Percentiles rank a stretch among this genome's conserved stretches.
These are phyloP conservation scores for Terebella lapidaria DNA, from an alignment of 2,888 invertebrate genomes.

Conservation along the genomic window DNA sequence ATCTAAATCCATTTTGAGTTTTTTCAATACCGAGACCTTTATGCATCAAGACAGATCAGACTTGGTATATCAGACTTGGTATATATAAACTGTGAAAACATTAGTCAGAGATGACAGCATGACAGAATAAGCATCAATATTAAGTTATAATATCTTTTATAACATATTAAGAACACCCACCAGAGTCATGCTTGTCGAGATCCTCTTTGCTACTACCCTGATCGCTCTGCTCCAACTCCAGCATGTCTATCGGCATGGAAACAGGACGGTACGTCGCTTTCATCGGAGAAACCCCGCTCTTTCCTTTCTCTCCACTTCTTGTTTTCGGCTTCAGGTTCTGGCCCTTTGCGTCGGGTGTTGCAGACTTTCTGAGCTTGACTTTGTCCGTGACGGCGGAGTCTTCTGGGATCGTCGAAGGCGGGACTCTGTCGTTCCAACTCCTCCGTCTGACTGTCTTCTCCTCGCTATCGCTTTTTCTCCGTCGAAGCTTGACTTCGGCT, in stretches of 20 bases:
- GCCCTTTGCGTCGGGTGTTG: background rate
- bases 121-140: too few relatives aligned
- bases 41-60: too few relatives aligned
- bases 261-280: slow-evolving; percentile 27
- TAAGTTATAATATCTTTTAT: too few relatives aligned
- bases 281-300: slow-evolving; percentile 17
- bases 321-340: background rate
- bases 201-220: background rate
- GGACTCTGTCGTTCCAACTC: background rate
- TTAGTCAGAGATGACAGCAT: too few relatives aligned
- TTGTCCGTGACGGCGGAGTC: background rate
- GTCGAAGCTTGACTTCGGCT: background rate
- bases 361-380: slow-evolving; percentile 27
- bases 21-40: too few relatives aligned
- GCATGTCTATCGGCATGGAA: slow-evolving; percentile 17
- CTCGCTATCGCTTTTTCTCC: background rate
- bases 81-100: too few relatives aligned
- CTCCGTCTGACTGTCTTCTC: background rate
- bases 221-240: background rate
- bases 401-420: background rate
- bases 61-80: too few relatives aligned
- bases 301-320: background rate
- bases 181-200: slow-evolving; percentile 10
- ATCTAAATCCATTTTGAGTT: too few relatives aligned
- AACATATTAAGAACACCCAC: slow-evolving; percentile 9